Evolutionary conservation across 2,797 vertebrate species (phyloP), one percentile per base, ranked within the genome.

Genomic region (Erithacus rubecula): DNA sequence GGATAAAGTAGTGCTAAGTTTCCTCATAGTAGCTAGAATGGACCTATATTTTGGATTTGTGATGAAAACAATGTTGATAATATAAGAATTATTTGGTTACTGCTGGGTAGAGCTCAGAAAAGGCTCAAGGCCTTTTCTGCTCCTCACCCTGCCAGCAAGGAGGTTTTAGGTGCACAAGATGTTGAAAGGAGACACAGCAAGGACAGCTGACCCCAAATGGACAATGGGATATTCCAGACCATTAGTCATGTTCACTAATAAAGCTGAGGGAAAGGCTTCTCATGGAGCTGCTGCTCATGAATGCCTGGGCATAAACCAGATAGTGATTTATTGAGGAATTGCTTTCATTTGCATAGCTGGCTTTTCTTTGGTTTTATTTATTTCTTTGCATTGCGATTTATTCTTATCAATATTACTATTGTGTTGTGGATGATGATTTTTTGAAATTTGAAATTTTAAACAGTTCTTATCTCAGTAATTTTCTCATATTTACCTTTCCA

Each of bases 91-190:
- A 30, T 47, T 39, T 34, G 18, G 2, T 34, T 68, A 17, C 21
- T 43, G 4, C 16, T 24, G 21, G 15, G 46, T 34, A 68, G 15
- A 3, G 11, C 11, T 67, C 5, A 5, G 15, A 63, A 27, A 12
- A 34, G 53, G 11, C 6, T 26, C 15, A 34, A 53, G 39, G 4
- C 13, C 6, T 69, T 72, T 68, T 64, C 49, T 43, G 24, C 24
- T 34, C 9, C 3, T 6, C 22, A 27, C 1, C 10, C 10, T 16
- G 26, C 6, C 23, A 46, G 29, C 0, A 1, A 51, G 30, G 3
- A 32, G 22, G 13, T 8, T 47, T 30, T 11, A 8, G 5, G 4
- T 29, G 22, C 21, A 44, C 5, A 9, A 22, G 6, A 2, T 32
- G 9, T 21, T 24, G 11, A 24, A 19, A 64, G 36, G 11, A 15